Evolutionary conservation across 2,113 vertebrate genomes (phyloP).

Genomic region (Urocitellus parryii): DNA sequence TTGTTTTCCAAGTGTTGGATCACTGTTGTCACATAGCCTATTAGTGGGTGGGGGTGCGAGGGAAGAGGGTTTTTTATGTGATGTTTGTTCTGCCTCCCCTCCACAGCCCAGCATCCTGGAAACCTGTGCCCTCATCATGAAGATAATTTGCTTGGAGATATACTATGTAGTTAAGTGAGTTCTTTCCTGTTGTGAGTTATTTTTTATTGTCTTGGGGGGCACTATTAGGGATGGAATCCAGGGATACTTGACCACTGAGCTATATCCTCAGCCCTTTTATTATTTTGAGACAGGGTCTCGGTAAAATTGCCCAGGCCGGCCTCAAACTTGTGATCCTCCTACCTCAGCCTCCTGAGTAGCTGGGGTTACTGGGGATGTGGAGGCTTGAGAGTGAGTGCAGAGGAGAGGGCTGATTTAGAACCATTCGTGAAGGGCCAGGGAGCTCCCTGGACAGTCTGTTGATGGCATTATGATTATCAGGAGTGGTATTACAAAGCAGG

Average conservation of each 20-base stretch:
- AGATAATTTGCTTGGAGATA: conserved; percentile 98
- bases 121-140: conserved; percentile 98
- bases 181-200: conserved; percentile 18
- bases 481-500: conserved; percentile 29
- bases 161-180: conserved; percentile 97
- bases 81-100: conserved; percentile 52
- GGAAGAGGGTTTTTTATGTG: background rate
- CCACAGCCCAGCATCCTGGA: conserved; percentile 95
- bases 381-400: background rate
- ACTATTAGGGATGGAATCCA: background rate
- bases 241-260: background rate
- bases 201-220: no score
- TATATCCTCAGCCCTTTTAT: background rate
- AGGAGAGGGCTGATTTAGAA: conserved; percentile 45
- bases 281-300: background rate
- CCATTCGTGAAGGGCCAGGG: conserved; percentile 5
- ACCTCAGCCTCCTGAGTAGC: background rate
- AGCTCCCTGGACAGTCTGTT: background rate
- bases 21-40: background rate
- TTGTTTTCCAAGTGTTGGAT: background rate
- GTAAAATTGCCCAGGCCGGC: background rate
- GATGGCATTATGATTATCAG: conserved; percentile 58
- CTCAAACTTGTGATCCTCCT: background rate
- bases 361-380: background rate
- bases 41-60: no score